Evolutionary conservation across 2,113 vertebrate species (phyloP).

Genomic region (Mus pahari): DNA sequence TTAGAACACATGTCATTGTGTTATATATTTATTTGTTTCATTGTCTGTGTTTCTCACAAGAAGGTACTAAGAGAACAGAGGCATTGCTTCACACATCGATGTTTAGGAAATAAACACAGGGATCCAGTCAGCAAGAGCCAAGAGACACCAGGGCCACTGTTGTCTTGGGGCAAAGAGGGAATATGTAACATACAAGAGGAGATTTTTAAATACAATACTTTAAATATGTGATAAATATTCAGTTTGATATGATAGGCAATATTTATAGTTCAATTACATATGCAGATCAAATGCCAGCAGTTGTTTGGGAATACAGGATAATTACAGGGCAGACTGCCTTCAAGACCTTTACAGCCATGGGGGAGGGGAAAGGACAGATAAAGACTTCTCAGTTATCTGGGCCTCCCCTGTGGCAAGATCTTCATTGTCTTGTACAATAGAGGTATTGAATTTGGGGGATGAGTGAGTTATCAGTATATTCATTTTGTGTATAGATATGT

Average conservation of each 20-base stretch:
- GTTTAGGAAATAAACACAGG: constrained; percentile 5
- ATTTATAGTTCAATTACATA: constrained; percentile 50
- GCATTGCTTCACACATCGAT: background rate
- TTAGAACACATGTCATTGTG: background rate
- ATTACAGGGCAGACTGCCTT: constrained; percentile 33
- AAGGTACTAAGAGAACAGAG: background rate
- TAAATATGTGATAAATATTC: constrained; percentile 41
- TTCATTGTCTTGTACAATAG: background rate
- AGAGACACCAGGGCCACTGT: background rate
- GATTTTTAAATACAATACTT: constrained; percentile 7
- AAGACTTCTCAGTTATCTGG: background rate
- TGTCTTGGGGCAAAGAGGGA: constrained; percentile 10
- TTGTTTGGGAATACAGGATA: constrained; percentile 55
- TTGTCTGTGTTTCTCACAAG: background rate
- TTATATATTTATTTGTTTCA: background rate
- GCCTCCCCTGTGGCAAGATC: background rate
- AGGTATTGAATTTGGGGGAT: background rate
- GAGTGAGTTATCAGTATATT: background rate
- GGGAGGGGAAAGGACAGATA: background rate
- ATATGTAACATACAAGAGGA: constrained; percentile 14
- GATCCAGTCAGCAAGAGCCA: background rate
- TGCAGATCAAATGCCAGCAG: constrained; percentile 40
- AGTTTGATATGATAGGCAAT: constrained; percentile 39
- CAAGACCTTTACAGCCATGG: constrained; percentile 10
- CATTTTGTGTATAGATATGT: background rate